Base-by-base conservation (phyloP, 2,888 invertebrate genomes). In the Rhingia rostrata region DNA sequence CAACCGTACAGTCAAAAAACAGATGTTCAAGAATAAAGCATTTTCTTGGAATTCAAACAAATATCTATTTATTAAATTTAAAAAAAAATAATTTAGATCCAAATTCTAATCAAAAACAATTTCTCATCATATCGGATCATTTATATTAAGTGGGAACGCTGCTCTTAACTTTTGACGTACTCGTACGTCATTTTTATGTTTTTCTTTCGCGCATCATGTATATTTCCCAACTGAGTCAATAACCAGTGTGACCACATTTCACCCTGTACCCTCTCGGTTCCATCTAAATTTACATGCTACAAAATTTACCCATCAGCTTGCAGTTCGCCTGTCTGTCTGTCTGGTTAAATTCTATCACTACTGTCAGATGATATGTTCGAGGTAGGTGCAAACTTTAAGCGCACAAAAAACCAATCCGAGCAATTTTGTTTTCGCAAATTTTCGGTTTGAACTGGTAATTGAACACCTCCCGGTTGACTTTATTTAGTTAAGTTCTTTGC, bases 381-480 rank as follows among this genome's bases (percentile, higher is more conserved):
- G 53, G 22, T 56, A 53, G 64, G 53, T 75, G 64, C 22, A 69
- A 70, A 5, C 56, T 51, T 45, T 9, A 3, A 53, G 51, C 7
- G 22, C 22, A 22, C 22, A 22, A 79, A 58, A 58, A 64, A 51
- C 32, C 14, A 64, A 39, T 60, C 41, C 35, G 61, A 54, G 30
- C 64, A 30, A 66, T 35, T 64, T 51, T 56, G 30, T 53, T 67
- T 67, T 22, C 22, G 54, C 56, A 53, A 82, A 73, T 78, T 83
- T 78, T 78, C 63, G 33, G 61, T 63, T 83, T 58, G 37, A 78
- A 78, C 82, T 73, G 82, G 82, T 78, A 78, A 78, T 67, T 63
- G 47, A 73, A 83, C 63, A 83, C 82, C 74, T 58, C 51, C 32
- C 58, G 35, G 39, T 9, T 74, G 51, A 51, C 37, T 82, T 77